Base-by-base conservation (phyloP, 2,797 vertebrate genomes). In the Chaenodraco wilsoni region DNA sequence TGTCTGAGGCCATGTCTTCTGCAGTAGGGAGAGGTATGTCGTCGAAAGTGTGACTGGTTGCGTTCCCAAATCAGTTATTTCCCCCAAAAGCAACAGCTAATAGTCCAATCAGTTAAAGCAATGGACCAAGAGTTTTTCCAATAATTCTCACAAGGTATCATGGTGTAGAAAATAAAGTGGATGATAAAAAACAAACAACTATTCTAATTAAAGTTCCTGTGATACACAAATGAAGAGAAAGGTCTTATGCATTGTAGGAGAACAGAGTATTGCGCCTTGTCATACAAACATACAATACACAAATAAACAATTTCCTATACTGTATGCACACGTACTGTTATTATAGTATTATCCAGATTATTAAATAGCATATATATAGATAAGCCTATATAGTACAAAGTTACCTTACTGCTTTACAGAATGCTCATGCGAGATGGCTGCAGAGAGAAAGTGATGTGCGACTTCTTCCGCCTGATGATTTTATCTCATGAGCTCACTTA, bases 391-490 rank as follows among this genome's bases (percentile, higher is more conserved):
- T 37, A 37, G 33, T 37, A 37, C 8, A 37, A 37, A 27, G 7
- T 73, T 70, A n/a, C 54, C 27, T 55, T 10, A 65, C 44, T 63
- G 21, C n/a, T 27, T 56, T 69, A 62, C 65, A 64, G 55, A 70
- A 59, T 19, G 23, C 33, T 69, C 63, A 19, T 64, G 68, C 54
- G 79, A 51, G 75, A 74, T 73, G 70, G 5, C 33, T 3, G 5
- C 15, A 13, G 57, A 48, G 41, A 54, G 56, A 68, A 69, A 60
- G 13, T 46, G 16, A 65, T 63, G 59, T 43, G 44, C 64, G 71
- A 5, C 52, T 52, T 55, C 48, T 57, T 55, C 21, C 71, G 76
- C 76, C 78, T 33, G 68, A 78, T 72, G 75, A 83, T 72, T 75
- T 63, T 41, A 45, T 62, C 64, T 71, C 56, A 68, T 64, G 71